Conservation (phyloP, 2,888 invertebrate species). For the Linnaemya tessellans region DNA sequence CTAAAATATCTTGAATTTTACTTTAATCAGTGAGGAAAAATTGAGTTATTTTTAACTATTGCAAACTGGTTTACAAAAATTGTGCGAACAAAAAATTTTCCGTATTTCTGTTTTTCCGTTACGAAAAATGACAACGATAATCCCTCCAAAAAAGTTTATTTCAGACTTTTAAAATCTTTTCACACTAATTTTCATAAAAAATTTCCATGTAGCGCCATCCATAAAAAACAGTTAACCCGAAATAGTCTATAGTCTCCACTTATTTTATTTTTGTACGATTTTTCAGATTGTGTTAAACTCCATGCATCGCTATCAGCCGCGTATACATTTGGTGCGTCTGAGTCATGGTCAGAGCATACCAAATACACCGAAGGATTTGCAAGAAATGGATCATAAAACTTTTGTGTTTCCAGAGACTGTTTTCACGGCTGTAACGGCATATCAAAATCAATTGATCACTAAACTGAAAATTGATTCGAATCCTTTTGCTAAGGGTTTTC, state of each 20-base stretch:
- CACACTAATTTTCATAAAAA: no score
- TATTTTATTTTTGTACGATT: background rate
- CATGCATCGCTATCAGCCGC: conserved; percentile 99
- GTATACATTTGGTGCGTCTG: conserved; percentile 97
- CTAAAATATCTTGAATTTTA: no score
- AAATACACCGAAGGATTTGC: conserved; percentile 90
- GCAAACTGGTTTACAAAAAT: no score
- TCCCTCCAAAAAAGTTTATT: no score
- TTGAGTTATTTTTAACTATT: no score
- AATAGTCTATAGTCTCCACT: background rate
- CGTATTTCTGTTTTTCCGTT: no score
- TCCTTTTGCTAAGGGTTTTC: conserved; percentile 99
- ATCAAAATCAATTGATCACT: conserved; percentile 99
- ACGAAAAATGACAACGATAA: no score
- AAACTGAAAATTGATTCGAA: conserved; percentile 99
- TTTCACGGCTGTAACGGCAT: conserved; percentile 99
- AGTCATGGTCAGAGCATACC: conserved; percentile 91
- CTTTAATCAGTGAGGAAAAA: no score
- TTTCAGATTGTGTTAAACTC: conserved; percentile 98
- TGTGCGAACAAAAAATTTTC: no score
- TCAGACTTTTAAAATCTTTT: no score
- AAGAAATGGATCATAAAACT: conserved; percentile 96
- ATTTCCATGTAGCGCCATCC: no score
- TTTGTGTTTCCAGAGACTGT: conserved; percentile 99
- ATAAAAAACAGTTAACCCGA: background rate